Conservation (phyloP, 1,140 invertebrate genomes). For the Drosophila sp. region DNA sequence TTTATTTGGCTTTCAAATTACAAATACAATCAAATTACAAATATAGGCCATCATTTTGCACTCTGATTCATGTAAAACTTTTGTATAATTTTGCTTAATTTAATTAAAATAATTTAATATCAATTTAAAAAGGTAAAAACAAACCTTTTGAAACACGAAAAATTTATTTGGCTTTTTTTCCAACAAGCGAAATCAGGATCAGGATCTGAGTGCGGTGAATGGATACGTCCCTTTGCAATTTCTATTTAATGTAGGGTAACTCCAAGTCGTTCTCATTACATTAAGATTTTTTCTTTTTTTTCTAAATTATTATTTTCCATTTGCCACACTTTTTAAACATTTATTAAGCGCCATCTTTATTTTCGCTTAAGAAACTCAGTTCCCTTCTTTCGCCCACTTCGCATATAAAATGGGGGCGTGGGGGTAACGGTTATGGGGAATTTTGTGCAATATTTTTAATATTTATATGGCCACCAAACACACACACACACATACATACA, state of each 20-base stretch:
- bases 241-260: conserved; percentile 12
- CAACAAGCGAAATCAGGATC: no score
- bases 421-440: conserved; percentile 41
- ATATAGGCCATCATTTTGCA: no score
- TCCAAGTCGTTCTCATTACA: conserved; percentile 2
- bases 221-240: background rate
- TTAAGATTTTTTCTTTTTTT: conserved; percentile 33
- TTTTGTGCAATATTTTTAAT: conserved; percentile 80
- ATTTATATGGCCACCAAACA: conserved; percentile 76
- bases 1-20: no score
- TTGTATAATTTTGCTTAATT: no score
- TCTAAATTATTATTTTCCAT: conserved; percentile 72
- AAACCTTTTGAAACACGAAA: no score
- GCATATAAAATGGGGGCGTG: background rate
- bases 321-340: conserved; percentile 79
- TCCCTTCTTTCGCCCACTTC: background rate
- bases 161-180: no score
- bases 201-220: no score
- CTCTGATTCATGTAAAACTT: no score
- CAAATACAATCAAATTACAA: background rate
- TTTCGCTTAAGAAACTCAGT: conserved; percentile 47
- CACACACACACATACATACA: conserved; percentile 66
- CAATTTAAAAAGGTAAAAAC: no score
- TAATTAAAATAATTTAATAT: no score
- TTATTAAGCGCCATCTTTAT: conserved; percentile 72